Evolutionary conservation across 1,140 invertebrate species (phyloP).

Genomic region (Steinernema feltiae): DNA sequence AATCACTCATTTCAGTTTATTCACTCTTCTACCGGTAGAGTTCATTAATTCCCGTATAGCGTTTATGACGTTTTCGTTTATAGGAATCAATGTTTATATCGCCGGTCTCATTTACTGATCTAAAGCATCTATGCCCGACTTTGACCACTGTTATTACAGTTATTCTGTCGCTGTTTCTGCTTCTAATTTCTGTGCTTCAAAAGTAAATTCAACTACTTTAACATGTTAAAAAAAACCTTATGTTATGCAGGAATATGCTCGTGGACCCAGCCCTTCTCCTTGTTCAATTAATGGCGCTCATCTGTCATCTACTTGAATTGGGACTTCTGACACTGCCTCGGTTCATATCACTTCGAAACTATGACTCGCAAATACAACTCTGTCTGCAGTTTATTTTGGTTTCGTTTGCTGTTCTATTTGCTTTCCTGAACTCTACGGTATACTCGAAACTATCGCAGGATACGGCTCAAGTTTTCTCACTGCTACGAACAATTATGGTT

Average conservation of each 20-base stretch:
- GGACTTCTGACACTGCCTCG: background rate
- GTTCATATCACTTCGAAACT: background rate
- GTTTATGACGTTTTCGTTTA: background rate
- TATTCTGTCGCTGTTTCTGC: background rate
- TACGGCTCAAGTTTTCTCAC: background rate
- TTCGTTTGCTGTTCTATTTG: background rate
- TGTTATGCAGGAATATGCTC: background rate
- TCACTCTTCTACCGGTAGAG: conserved; percentile 8
- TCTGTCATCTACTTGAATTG: background rate
- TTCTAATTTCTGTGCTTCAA: conserved; percentile 5
- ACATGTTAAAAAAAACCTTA: background rate
- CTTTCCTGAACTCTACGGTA: background rate
- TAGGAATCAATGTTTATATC: conserved; percentile 10
- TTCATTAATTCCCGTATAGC: background rate
- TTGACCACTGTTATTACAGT: background rate
- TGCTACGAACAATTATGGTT: background rate
- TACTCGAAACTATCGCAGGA: background rate
- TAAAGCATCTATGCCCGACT: background rate
- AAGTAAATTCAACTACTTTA: background rate
- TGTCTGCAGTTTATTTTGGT: background rate
- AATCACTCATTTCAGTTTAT: background rate
- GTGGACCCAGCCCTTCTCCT: background rate
- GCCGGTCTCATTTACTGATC: background rate
- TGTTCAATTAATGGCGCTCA: background rate
- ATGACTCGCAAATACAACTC: background rate